Evolutionary conservation across 2,797 vertebrate species (phyloP), one percentile per base, ranked within the genome.

Genomic region (Scarus forsteni): DNA sequence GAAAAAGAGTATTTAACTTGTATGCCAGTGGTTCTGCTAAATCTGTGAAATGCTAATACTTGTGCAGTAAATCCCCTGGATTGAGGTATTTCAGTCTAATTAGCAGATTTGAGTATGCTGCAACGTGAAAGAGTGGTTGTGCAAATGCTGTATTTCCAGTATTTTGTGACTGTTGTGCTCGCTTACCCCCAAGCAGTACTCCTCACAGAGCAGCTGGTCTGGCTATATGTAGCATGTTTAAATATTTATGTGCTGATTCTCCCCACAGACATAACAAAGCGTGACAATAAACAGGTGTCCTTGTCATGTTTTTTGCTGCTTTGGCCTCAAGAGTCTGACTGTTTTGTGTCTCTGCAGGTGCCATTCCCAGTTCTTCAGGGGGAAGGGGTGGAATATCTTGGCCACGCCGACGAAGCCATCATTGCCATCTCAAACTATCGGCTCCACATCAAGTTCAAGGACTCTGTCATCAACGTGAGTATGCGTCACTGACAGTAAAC

Each of bases 401-500:
- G 98, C 78, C 96, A 89, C 65, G 97, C 98, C 0, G 95, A 96
- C 0, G 98, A 99, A 66, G 97, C 97, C 49, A 90, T 99, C 91
- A 99, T 99, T 3, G 98, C 98, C 85, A 96, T 99, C 90, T 99
- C 98, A 53, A 99, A 99, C 95, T 99, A 99, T 93, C 93, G 98
- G 84, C 95, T 99, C 76, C 98, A 99, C 88, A 98, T 99, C 89
- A 99, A 99, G 83, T 99, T 97, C 89, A 99, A 98, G 91, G 97
- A 99, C 87, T 99, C 98, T 10, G 95, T 99, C 85, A 95, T 99
- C 92, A 99, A 98, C 63, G 98, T 99, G 92, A 97, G 97, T 92
- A 1, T 50, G 71, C 2, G 13, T 66, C 58, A 65, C 16, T 15
- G 34, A 50, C 59, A 36, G 18, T 65, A 51, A 64, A 73, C n/a